Evolutionary conservation across 1,140 invertebrate species (phyloP), one percentile per base, ranked within the genome.

Genomic region (Vanessa atalanta): DNA sequence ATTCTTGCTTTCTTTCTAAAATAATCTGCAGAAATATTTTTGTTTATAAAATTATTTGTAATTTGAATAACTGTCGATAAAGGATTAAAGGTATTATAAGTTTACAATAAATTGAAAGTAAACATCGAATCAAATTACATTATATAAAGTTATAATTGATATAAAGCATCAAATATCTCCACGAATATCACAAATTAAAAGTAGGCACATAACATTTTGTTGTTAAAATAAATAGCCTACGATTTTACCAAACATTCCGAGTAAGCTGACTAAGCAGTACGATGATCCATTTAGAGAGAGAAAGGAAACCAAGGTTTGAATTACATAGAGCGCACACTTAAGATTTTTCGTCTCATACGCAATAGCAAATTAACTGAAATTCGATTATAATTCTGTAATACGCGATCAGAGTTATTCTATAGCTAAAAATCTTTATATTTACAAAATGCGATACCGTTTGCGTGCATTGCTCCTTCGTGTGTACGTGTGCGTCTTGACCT

Each of bases 391-490:
- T 43, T 67, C 66, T 64, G n/a, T 43, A 68, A 16, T 73, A 37
- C 66, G 66, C 57, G 57, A 9, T 26, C 23, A 53, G 26, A 31
- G 55, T 61, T 65, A 57, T 66, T 53, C 66, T 82, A 73, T 82
- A 80, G 76, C 51, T 78, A 81, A 84, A 83, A 85, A 80, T 79
- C 57, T 61, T 77, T 82, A 79, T 80, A 80, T 82, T 81, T 76
- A 80, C 82, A 79, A 85, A 85, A 76, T 61, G 57, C 80, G 86
- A 89, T 88, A 88, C 83, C 77, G 84, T 87, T 79, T 79, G 83
- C 83, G 88, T 86, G 77, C 86, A 79, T 87, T 90, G 88, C 83
- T 82, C 87, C 83, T 81, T 79, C 79, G 70, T 78, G 73, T 81
- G 75, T 67, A 68, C 81, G 70, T 75, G 70, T 75, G 80, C 76